Evolutionary conservation across 2,113 vertebrate genomes (phyloP), one percentile per base, ranked within the genome.

Genomic region (Dromiciops gliroides): DNA sequence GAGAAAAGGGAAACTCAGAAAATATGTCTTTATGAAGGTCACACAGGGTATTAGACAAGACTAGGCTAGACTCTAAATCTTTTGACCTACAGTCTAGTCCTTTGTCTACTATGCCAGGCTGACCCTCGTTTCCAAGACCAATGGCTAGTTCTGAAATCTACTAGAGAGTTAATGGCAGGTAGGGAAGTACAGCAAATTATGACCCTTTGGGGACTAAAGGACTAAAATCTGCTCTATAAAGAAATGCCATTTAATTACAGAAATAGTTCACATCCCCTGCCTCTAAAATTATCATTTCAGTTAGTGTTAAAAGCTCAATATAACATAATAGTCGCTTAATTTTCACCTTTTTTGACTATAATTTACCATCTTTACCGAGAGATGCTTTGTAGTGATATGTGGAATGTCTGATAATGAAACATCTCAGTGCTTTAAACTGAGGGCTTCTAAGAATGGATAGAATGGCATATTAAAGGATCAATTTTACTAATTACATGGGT

Each of bases 231-330:
- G 91, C 26, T 94, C 19, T 28, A 9, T 51, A 51, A 89, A 89
- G 24, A 94, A 75, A 89, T 44, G 14, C 10, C 44, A 52, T 47
- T 89, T 10, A 44, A 25, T 93, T 56, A 25, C 14, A 90, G 48
- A 89, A 49, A 49, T 49, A 25, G 48, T 31, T 94, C 26, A 37
- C 37, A n/a, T 48, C 48, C 88, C 50, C 91, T 95, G 60, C 60
- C 93, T 96, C 93, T 19, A 95, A 91, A 48, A 1, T 51, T 26
- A 8, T 44, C 89, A 89, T 48, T 90, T 95, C 9, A 0, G 25
- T 37, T 93, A 95, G 91, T 95, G 23, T 50, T 96, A 91, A 93
- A 95, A 91, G 52, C 47, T 1, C 24, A 92, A 7, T 94, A 11
- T 24, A 91, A 0, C 37, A n/a, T 49, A 47, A 1, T 28, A 50